phyloP scores from a whole-genome alignment of 2,797 vertebrate genomes.

The Dermochelys coriacea region DNA sequence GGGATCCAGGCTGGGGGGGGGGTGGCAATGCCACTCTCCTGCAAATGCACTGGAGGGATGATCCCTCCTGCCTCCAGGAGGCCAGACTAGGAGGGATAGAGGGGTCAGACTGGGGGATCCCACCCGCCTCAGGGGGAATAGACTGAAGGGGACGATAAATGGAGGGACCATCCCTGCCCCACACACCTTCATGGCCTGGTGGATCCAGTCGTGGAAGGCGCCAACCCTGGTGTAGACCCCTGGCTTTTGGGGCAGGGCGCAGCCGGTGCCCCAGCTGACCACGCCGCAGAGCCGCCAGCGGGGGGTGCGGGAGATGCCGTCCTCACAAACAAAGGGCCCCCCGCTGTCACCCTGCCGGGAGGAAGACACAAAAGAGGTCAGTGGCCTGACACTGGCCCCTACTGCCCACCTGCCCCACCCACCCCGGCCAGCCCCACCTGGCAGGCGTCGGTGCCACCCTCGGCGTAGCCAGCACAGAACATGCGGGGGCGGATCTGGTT shows the following conservation, averaged over 20 bases:
- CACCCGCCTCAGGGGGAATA: not conserved
- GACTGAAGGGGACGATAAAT: not conserved
- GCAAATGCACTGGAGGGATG: too few species aligned
- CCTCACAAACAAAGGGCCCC: slow-evolving; percentile 90
- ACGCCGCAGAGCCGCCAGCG: slow-evolving; percentile 91
- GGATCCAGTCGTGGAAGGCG: slow-evolving; percentile 92
- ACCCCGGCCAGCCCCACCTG: slow-evolving; percentile 79
- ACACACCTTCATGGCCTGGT: slow-evolving; percentile 90
- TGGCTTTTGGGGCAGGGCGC: slow-evolving; percentile 91
- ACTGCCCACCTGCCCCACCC: not conserved
- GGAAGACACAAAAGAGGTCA: not conserved
- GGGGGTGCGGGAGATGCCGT: slow-evolving; percentile 85
- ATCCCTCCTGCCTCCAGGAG: not conserved
- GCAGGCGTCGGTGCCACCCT: slow-evolving; percentile 92
- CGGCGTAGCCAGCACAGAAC: slow-evolving; percentile 93
- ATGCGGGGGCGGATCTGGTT: slow-evolving; percentile 93
- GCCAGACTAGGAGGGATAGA: not conserved
- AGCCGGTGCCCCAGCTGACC: slow-evolving; percentile 94
- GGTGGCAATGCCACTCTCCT: too few species aligned
- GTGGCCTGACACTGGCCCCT: not conserved
- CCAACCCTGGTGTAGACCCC: slow-evolving; percentile 92
- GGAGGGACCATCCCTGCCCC: not conserved
- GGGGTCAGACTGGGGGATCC: not conserved
- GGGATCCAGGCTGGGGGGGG: too few species aligned
- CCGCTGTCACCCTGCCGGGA: slow-evolving; percentile 90